Base-by-base conservation (phyloP, 1,140 invertebrate genomes). In the Aphelenchoides avenae region DNA sequence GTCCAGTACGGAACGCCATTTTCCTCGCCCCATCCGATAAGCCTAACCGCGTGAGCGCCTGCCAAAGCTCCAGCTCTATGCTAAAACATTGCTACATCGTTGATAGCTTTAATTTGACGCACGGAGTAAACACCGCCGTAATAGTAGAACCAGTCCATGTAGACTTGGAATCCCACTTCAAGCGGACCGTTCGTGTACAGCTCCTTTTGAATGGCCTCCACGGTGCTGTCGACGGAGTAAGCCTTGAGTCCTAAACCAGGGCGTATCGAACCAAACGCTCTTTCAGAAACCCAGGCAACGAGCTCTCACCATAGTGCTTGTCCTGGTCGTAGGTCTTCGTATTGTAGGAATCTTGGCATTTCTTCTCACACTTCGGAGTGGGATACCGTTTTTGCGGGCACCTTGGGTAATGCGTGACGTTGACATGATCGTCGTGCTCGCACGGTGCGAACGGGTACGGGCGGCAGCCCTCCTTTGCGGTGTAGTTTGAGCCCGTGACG, bases 401-500 rank as follows among this genome's bases (percentile, higher is more conserved):
- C n/a, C 67, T 62, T 11, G 62, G 54, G 44, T 84, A 82, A 60
- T 87, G 78, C 4, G n/a, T n/a, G n/a, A n/a, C n/a, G n/a, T n/a
- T n/a, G n/a, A n/a, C n/a, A 73, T 92, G 89, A 78, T n/a, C n/a
- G n/a, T n/a, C n/a, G n/a, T 94, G 90, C 73, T 91, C 89, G 78
- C 91, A 93, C 0, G 87, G 67, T 26, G 76, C 86, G 18, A 93
- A 86, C 66, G 84, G 82, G 66, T 94, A 93, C 1, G 89, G 89
- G 62, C 84, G 82, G 78, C 90, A 94, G 33, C 89, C 87, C 80
- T 85, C 83, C 34, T 84, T 80, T 1, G 85, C 85, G 41, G 84
- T 84, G 73, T 85, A 93, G 50, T 83, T 81, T 2, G 89, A 89
- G 47, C 90, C 90, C 53, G 86, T 88, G 0, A 93, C 89, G 44